Evolutionary conservation across 2,113 vertebrate species (phyloP).

Genomic region (Chamaetylas fuelleborni): DNA sequence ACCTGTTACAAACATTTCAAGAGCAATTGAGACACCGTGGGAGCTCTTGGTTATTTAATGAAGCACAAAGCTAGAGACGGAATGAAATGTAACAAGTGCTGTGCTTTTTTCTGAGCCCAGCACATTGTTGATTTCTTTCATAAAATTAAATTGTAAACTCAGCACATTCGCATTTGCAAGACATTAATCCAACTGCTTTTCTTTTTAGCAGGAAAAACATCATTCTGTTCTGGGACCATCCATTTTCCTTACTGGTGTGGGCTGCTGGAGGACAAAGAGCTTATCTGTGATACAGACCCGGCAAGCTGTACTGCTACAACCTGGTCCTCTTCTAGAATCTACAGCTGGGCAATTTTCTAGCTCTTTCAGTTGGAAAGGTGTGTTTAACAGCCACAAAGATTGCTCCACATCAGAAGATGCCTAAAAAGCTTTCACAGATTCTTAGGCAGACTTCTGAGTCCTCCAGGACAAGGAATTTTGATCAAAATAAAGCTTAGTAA

Average conservation of each 20-base stretch:
- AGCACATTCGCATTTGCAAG: background rate
- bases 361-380: background rate
- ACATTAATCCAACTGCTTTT: background rate
- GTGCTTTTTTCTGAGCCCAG: background rate
- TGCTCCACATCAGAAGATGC: background rate
- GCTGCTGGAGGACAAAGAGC: background rate
- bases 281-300: background rate
- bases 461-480: background rate
- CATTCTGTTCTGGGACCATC: background rate
- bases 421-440: background rate
- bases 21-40: background rate
- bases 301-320: background rate
- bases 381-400: background rate
- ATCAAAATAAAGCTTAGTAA: background rate
- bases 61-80: background rate
- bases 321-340: background rate
- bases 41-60: background rate
- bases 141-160: background rate
- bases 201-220: background rate
- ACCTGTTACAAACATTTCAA: slow-evolving; percentile 4
- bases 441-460: background rate
- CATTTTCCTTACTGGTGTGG: background rate
- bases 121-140: background rate
- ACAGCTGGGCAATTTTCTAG: background rate
- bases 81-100: background rate